phyloP scores from a whole-genome alignment of 2,888 invertebrate genomes.

The Fragum whitleyi region DNA sequence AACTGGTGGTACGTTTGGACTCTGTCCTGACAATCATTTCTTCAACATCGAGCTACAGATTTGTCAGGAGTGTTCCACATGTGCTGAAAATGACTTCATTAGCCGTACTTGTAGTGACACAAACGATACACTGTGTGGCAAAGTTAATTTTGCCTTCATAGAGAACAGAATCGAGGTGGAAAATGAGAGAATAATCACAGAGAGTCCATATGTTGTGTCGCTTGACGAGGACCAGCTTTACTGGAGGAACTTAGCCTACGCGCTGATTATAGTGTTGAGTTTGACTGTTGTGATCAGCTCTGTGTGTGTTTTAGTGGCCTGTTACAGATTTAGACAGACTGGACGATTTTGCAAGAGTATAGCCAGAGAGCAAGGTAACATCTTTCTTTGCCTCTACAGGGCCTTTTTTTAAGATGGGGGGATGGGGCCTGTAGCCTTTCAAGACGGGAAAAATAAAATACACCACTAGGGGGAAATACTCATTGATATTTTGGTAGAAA shows the following conservation, averaged over 20 bases:
- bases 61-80: slow-evolving; percentile 52
- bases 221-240: slow-evolving; percentile 70
- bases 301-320: slow-evolving; percentile 69
- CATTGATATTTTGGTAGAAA: no score
- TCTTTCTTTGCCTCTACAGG: no score
- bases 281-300: slow-evolving; percentile 73
- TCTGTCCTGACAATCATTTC: slow-evolving; percentile 47
- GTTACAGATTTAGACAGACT: slow-evolving; percentile 65
- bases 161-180: slow-evolving; percentile 10
- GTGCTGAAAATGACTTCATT: slow-evolving; percentile 25
- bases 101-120: slow-evolving; percentile 40
- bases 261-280: slow-evolving; percentile 76
- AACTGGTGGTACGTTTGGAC: slow-evolving; percentile 7
- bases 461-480: no score
- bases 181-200: neutral
- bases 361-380: slow-evolving; percentile 51
- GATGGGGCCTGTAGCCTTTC: no score
- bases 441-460: no score
- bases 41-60: slow-evolving; percentile 18
- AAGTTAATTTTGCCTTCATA: slow-evolving; percentile 27
- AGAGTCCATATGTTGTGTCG: slow-evolving; percentile 45
- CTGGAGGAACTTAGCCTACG: slow-evolving; percentile 77
- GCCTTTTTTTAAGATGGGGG: no score
- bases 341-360: slow-evolving; percentile 57
- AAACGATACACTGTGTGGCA: slow-evolving; percentile 45